Percentiles rank a stretch among this genome's conserved stretches.
Conservation (phyloP, 2,888 invertebrate species). For the Patella caerulea region DNA sequence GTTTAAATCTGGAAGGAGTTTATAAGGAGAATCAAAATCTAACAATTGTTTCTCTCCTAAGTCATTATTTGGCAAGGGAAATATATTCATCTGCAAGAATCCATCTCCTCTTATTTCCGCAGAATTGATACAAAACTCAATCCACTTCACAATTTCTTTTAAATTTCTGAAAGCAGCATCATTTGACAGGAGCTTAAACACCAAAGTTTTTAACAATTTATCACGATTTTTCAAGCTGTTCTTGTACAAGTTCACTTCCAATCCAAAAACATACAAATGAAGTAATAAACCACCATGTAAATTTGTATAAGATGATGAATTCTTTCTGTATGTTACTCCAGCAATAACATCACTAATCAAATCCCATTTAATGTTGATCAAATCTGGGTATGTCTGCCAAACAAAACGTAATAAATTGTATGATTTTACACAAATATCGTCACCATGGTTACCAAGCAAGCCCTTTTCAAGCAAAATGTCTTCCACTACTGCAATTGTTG, state of each 20-base stretch:
- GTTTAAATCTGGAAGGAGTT: conserved; percentile 37
- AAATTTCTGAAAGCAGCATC: conserved; percentile 33
- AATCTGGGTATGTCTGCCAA: conserved; percentile 34
- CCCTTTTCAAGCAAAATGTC: conserved; percentile 26
- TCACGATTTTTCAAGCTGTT: neutral
- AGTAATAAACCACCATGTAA: conserved; percentile 1
- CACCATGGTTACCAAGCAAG: conserved; percentile 29
- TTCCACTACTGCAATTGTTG: conserved; percentile 26
- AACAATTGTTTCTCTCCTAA: conserved; percentile 10
- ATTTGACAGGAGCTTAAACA: conserved; percentile 41
- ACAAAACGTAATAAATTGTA: conserved; percentile 35
- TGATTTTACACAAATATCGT: conserved; percentile 24
- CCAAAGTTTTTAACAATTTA: conserved; percentile 22
- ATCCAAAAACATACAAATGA: conserved; percentile 1
- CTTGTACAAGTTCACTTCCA: neutral
- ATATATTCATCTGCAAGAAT: neutral
- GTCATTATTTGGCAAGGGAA: conserved; percentile 12
- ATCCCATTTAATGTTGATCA: conserved; percentile 41
- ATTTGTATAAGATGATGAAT: neutral
- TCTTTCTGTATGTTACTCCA: neutral
- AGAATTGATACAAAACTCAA: conserved; percentile 26
- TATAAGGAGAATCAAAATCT: conserved; percentile 14
- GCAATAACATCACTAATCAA: neutral
- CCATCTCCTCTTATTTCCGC: conserved; percentile 22
- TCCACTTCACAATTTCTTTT: conserved; percentile 41